phyloP scores from a whole-genome alignment of 2,797 vertebrate genomes.

The Erpetoichthys calabaricus region DNA sequence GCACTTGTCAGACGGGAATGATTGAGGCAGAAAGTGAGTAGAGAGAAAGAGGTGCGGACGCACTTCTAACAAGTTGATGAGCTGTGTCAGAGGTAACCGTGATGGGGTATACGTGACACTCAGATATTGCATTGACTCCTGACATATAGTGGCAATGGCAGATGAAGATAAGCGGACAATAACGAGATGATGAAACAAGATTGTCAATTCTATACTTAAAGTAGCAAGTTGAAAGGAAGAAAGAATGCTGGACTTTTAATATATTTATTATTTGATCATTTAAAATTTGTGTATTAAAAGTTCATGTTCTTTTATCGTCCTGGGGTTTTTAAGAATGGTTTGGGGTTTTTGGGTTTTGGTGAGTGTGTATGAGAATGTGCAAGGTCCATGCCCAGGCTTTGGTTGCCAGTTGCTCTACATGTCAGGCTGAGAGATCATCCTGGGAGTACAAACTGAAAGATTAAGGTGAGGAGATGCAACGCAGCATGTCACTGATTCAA shows the following conservation, averaged over 20 bases:
- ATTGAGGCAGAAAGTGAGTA: slow-evolving; percentile 31
- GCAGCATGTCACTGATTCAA: too few species aligned
- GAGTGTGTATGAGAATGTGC: slow-evolving; percentile 2
- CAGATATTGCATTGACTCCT: background rate
- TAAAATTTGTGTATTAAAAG: too few species aligned
- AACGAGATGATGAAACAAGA: background rate
- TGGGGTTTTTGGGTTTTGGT: background rate
- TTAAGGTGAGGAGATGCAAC: too few species aligned
- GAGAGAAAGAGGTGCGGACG: slow-evolving; percentile 27
- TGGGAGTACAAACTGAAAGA: too few species aligned
- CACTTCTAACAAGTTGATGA: slow-evolving; percentile 4
- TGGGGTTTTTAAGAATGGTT: too few species aligned
- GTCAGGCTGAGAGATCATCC: too few species aligned
- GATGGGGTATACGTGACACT: too few species aligned
- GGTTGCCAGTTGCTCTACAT: slow-evolving; percentile 38
- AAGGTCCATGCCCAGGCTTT: slow-evolving; percentile 19
- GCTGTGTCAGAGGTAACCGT: slow-evolving; percentile 38
- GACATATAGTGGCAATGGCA: too few species aligned
- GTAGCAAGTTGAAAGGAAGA: background rate
- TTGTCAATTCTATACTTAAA: background rate
- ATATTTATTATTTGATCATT: too few species aligned
- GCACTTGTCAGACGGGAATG: slow-evolving; percentile 72
- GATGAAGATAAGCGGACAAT: background rate
- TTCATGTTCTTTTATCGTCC: too few species aligned
- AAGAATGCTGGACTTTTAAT: too few species aligned